Evolutionary conservation across 2,888 invertebrate genomes (phyloP).

Genomic region (Tenthredo livida): DNA sequence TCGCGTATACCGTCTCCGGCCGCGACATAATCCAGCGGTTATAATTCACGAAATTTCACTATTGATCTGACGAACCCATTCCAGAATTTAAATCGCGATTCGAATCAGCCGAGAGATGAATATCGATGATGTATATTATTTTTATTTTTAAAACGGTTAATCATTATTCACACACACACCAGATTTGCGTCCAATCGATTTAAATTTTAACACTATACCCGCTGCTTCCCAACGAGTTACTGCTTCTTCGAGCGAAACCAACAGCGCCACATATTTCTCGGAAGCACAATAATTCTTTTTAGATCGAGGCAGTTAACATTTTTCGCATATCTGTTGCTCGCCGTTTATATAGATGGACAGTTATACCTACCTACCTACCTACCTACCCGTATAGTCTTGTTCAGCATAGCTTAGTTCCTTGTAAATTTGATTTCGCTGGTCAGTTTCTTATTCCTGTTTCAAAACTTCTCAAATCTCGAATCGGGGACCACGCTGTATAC

Average conservation of each 20-base stretch:
- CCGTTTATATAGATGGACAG: conserved; percentile 18
- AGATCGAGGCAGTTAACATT: conserved; percentile 49
- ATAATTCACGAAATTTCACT: not conserved
- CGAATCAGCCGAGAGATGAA: conserved; percentile 1
- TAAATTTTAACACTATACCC: conserved; percentile 51
- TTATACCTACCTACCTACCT: not conserved
- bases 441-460: not conserved
- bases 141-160: conserved; percentile 19
- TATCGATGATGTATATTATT: not conserved
- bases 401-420: conserved; percentile 28
- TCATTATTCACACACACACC: conserved; percentile 29
- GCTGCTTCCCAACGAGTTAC: conserved; percentile 42
- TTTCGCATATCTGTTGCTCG: conserved; percentile 51
- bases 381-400: not conserved
- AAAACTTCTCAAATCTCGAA: not conserved
- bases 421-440: conserved; percentile 26
- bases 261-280: conserved; percentile 43
- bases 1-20: not conserved
- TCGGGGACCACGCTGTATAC: not conserved
- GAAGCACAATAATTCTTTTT: conserved; percentile 52
- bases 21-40: not conserved
- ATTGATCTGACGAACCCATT: not conserved
- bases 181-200: conserved; percentile 48
- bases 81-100: not conserved
- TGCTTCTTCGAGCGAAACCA: conserved; percentile 38